These are phyloP conservation scores for Whitmania pigra DNA, from an alignment of 1,140 invertebrate species.

Conservation along the genomic window DNA sequence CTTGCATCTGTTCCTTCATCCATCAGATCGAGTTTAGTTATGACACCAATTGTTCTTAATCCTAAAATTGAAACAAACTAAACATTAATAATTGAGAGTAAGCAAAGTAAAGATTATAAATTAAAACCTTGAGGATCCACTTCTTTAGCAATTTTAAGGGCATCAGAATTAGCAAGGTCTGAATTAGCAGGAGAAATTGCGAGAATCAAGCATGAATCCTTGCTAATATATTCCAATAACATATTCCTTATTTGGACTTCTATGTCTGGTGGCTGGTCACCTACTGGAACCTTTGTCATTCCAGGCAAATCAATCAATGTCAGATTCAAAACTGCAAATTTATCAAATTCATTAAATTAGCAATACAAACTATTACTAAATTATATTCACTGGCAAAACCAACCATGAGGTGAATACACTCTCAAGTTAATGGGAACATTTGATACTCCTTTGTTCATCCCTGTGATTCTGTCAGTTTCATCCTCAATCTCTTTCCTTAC, in stretches of 20 bases:
- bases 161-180: constrained; percentile 49
- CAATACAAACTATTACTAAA: too few species aligned
- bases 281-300: constrained; percentile 43
- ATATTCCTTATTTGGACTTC: constrained; percentile 40
- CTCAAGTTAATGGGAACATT: constrained; percentile 94
- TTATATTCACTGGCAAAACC: not conserved
- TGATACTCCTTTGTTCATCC: constrained; percentile 94
- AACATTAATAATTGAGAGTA: not conserved
- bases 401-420: constrained; percentile 94
- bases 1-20: constrained; percentile 97
- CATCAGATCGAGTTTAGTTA: constrained; percentile 98
- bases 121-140: constrained; percentile 45
- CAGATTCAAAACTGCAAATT: constrained; percentile 57
- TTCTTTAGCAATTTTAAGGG: constrained; percentile 47
- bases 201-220: constrained; percentile 45
- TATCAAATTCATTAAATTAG: constrained; percentile 14
- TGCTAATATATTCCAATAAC: constrained; percentile 44
- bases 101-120: not conserved
- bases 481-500: constrained; percentile 91
- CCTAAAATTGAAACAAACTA: constrained; percentile 29
- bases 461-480: constrained; percentile 92
- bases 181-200: constrained; percentile 48
- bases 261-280: constrained; percentile 42
- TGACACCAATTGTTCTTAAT: constrained; percentile 88
- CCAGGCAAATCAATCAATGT: constrained; percentile 44